Conservation (phyloP, 1,140 invertebrate genomes). For the Artemia franciscana region DNA sequence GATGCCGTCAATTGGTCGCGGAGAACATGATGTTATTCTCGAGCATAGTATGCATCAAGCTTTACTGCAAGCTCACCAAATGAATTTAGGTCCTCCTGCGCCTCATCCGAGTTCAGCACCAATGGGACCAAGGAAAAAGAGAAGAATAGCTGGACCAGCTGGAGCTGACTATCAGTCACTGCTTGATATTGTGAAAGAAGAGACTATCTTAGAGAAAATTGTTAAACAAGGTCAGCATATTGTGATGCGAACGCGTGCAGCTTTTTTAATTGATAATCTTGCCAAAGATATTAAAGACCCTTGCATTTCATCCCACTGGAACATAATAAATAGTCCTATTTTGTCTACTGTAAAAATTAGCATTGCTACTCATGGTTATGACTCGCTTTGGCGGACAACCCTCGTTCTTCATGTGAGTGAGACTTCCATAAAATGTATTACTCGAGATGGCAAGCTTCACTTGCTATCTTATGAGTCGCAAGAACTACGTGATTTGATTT, state of each 20-base stretch:
- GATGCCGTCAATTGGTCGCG: slow-evolving; percentile 27
- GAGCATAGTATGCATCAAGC: slow-evolving; percentile 89
- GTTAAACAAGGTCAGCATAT: slow-evolving; percentile 88
- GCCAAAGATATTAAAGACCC: slow-evolving; percentile 81
- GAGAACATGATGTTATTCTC: slow-evolving; percentile 73
- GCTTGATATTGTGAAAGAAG: slow-evolving; percentile 57
- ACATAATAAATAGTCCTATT: slow-evolving; percentile 69
- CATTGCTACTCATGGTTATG: slow-evolving; percentile 64
- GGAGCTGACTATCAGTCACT: slow-evolving; percentile 65
- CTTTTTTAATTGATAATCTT: slow-evolving; percentile 78
- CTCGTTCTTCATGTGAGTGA: slow-evolving; percentile 80
- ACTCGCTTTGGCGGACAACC: slow-evolving; percentile 43
- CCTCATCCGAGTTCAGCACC: slow-evolving; percentile 81
- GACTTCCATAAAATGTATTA: slow-evolving; percentile 70
- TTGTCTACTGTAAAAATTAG: slow-evolving; percentile 82
- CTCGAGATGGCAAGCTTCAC: slow-evolving; percentile 71
- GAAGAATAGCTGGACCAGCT: slow-evolving; percentile 68
- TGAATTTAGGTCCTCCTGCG: slow-evolving; percentile 74
- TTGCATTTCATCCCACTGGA: slow-evolving; percentile 82
- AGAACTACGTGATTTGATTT: slow-evolving; percentile 71
- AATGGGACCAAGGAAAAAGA: slow-evolving; percentile 63
- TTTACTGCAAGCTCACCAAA: slow-evolving; percentile 67
- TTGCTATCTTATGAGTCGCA: slow-evolving; percentile 81
- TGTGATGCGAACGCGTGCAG: slow-evolving; percentile 65
- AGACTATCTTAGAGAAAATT: slow-evolving; percentile 79